phyloP scores from a whole-genome alignment of 2,113 vertebrate genomes.

The Blennius ocellaris region DNA sequence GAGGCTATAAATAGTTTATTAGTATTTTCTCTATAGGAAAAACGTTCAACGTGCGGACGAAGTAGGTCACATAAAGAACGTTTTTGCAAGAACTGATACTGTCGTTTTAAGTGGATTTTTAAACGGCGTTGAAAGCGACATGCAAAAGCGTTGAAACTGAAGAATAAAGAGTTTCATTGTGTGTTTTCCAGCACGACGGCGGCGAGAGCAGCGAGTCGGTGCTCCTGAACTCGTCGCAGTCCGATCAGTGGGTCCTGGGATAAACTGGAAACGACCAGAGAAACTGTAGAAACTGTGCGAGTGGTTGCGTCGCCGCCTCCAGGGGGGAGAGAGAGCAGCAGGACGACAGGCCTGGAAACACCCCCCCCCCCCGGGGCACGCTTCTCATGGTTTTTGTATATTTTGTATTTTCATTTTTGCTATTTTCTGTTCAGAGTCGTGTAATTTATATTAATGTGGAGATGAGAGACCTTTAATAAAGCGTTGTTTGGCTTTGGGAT shows the following conservation, averaged over 20 bases:
- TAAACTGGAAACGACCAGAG: constrained; percentile 10
- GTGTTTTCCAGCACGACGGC: constrained; percentile 59
- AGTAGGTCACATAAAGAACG: no score
- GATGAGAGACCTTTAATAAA: constrained; percentile 73
- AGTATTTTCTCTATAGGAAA: no score
- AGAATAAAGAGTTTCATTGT: no score
- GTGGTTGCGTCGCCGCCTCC: neutral
- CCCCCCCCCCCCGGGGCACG: constrained; percentile 2
- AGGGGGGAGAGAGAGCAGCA: neutral
- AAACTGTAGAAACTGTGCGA: constrained; percentile 13
- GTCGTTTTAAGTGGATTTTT: no score
- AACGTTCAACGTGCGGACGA: neutral
- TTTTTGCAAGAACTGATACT: no score
- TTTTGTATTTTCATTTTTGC: constrained; percentile 74
- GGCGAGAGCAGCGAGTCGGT: constrained; percentile 75
- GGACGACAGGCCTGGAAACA: constrained; percentile 33
- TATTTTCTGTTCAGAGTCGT: constrained; percentile 65
- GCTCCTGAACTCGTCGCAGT: constrained; percentile 74
- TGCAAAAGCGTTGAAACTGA: no score
- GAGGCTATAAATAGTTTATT: no score
- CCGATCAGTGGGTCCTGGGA: constrained; percentile 74
- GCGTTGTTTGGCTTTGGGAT: constrained; percentile 33
- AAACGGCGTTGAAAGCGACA: no score
- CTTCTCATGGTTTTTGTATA: constrained; percentile 70
- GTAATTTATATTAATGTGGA: constrained; percentile 75